phyloP scores from a whole-genome alignment of 2,888 invertebrate genomes.

The Hydrotaea cyrtoneurina region DNA sequence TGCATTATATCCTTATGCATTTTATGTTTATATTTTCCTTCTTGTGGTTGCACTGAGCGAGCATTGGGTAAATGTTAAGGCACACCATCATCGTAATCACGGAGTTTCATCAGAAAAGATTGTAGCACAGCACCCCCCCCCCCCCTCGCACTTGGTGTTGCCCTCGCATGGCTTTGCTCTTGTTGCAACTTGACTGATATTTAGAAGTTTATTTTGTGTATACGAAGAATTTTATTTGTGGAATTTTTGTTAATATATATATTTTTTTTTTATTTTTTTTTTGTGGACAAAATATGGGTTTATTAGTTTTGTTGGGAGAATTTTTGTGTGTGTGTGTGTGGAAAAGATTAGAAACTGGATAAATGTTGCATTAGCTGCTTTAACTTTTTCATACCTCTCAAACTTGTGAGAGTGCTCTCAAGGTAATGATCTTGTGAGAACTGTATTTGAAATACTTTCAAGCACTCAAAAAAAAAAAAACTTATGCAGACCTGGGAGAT shows the following conservation, averaged over 20 bases:
- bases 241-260: neutral
- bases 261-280: neutral
- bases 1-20: conserved; percentile 36
- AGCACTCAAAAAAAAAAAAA: too few species aligned
- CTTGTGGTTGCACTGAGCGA: neutral
- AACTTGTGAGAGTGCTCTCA: too few species aligned
- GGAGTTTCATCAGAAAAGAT: neutral
- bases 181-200: neutral
- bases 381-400: too few species aligned
- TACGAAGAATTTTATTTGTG: neutral
- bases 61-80: neutral
- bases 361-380: neutral
- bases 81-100: neutral
- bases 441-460: too few species aligned
- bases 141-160: too few species aligned
- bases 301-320: neutral
- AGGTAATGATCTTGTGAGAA: too few species aligned
- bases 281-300: neutral
- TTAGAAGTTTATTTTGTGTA: conserved; percentile 1
- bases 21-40: conserved; percentile 25
- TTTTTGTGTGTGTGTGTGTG: neutral
- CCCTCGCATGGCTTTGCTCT: neutral
- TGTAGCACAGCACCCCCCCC: neutral
- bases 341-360: neutral
- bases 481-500: too few species aligned